Conservation (phyloP, 2,113 vertebrate genomes). For the Toxostoma redivivum region DNA sequence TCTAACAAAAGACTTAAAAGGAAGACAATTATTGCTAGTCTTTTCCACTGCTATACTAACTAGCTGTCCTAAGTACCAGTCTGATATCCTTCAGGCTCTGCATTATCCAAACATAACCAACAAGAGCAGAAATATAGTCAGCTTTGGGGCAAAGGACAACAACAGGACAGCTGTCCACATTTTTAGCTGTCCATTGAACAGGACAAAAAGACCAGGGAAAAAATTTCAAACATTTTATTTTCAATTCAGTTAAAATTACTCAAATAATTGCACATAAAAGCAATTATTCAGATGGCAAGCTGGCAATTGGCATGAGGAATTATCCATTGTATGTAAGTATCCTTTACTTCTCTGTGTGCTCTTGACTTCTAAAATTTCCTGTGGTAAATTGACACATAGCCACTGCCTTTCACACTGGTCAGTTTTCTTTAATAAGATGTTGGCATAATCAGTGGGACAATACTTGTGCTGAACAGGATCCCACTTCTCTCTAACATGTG, state of each 20-base stretch:
- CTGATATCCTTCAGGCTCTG: not conserved
- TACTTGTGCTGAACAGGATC: not conserved
- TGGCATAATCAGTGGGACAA: not conserved
- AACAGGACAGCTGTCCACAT: not conserved
- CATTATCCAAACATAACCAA: not conserved
- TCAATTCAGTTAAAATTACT: not conserved
- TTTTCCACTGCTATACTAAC: not conserved
- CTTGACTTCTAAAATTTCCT: not conserved
- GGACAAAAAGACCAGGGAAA: not conserved
- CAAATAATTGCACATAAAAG: not conserved
- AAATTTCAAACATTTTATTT: not conserved
- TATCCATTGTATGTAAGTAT: not conserved
- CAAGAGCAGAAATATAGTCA: not conserved
- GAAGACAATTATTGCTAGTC: not conserved
- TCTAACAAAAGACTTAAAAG: not conserved
- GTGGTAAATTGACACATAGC: not conserved
- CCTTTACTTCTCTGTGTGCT: not conserved
- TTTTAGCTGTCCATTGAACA: not conserved
- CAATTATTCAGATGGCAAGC: not conserved
- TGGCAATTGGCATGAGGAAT: not conserved
- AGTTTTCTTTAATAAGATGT: not conserved
- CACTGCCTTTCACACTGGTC: not conserved
- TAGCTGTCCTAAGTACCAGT: not conserved
- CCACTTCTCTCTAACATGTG: not conserved
- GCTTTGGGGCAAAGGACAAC: not conserved